Evolutionary conservation across 2,888 invertebrate species (phyloP).

Genomic region (Phortica magna): DNA sequence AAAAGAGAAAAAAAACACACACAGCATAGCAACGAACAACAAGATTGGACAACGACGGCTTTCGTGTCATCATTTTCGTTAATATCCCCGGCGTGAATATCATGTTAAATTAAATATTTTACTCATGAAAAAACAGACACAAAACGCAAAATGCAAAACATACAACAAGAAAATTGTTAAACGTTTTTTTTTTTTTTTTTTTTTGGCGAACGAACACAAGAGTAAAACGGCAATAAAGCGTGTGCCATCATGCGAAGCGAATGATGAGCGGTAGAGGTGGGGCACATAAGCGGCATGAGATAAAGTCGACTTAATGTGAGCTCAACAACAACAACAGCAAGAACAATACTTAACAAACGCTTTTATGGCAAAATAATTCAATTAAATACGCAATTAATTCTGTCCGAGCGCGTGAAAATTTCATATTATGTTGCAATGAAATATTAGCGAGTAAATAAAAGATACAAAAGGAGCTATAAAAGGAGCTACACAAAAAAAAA

Average conservation of each 20-base stretch:
- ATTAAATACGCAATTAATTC: constrained; percentile 24
- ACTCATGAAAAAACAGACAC: constrained; percentile 4
- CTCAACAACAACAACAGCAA: not conserved
- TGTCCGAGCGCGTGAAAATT: constrained; percentile 10
- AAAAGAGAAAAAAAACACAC: no score
- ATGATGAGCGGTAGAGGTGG: no score
- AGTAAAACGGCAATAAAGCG: no score
- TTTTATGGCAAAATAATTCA: constrained; percentile 24
- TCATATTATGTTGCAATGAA: not conserved
- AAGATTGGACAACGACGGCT: not conserved
- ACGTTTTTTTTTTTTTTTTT: no score
- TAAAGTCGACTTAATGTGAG: no score
- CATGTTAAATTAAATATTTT: constrained; percentile 29
- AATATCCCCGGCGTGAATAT: constrained; percentile 8
- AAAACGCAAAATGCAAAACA: no score
- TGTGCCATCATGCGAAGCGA: no score
- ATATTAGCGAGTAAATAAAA: not conserved
- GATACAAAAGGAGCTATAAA: no score
- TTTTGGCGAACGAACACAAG: no score
- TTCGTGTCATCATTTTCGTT: constrained; percentile 13
- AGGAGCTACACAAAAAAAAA: no score
- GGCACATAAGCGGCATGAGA: no score
- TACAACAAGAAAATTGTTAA: constrained; percentile 16
- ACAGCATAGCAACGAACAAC: not conserved
- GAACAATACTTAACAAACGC: constrained; percentile 11